These are phyloP conservation scores for Helarctos malayanus DNA, from an alignment of 2,797 vertebrate species.

Conservation along the genomic window DNA sequence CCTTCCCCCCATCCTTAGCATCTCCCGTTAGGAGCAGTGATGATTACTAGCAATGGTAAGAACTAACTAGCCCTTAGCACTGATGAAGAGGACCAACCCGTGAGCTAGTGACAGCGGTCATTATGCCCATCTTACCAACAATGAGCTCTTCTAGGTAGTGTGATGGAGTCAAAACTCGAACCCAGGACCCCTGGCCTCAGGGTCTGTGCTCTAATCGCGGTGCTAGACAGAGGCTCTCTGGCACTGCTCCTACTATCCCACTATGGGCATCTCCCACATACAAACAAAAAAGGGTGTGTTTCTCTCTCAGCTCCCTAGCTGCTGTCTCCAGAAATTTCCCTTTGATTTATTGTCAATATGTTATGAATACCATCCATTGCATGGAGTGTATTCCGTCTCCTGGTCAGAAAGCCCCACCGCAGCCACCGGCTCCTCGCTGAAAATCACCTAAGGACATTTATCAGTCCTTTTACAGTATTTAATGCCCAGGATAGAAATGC, in stretches of 20 bases:
- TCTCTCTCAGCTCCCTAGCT: not conserved
- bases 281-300: not conserved
- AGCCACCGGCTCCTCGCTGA: slow-evolving; percentile 87
- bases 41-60: not conserved
- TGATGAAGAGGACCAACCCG: not conserved
- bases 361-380: slow-evolving; percentile 85
- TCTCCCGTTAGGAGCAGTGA: not conserved
- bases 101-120: accelerated
- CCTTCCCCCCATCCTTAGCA: not conserved
- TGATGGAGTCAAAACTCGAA: not conserved
- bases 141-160: not conserved
- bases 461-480: slow-evolving; percentile 83
- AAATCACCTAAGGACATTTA: slow-evolving; percentile 86
- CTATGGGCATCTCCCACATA: not conserved
- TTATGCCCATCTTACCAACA: not conserved
- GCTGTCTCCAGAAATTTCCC: slow-evolving; percentile 68
- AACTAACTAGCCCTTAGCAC: too few species aligned
- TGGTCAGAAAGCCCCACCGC: slow-evolving; percentile 68
- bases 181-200: too few species aligned
- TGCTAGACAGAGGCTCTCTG: too few species aligned
- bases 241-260: accelerated
- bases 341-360: slow-evolving; percentile 83
- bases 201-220: accelerated
- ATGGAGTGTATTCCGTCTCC: slow-evolving; percentile 74
- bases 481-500: slow-evolving; percentile 81